Percentiles rank a stretch among this genome's conserved stretches.
phyloP scores from a whole-genome alignment of 2,888 invertebrate genomes.

The Eretmocerus hayati region DNA sequence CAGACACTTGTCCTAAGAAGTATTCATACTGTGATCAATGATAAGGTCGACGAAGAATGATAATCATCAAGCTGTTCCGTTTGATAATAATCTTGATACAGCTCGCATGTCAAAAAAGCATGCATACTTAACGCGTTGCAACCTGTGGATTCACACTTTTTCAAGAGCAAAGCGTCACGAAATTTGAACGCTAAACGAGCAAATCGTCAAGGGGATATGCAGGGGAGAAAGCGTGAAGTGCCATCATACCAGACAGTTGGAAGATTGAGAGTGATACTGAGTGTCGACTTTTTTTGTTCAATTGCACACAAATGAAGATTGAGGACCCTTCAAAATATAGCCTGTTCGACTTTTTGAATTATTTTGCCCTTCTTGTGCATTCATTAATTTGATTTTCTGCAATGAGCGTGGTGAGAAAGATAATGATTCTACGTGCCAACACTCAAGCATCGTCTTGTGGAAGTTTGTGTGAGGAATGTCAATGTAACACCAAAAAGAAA shows the following conservation, averaged over 20 bases:
- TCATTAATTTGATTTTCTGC: too few relatives aligned
- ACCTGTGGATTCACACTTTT: conserved; percentile 12
- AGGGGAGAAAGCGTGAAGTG: conserved; percentile 42
- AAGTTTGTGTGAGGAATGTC: conserved; percentile 33
- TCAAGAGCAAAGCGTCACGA: conserved; percentile 5
- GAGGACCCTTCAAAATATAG: too few relatives aligned
- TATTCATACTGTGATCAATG: too few relatives aligned
- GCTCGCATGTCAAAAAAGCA: background rate
- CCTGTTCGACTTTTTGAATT: too few relatives aligned
- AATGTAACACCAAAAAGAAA: conserved; percentile 45
- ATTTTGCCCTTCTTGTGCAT: too few relatives aligned
- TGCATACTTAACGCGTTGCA: conserved; percentile 8
- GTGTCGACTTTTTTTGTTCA: conserved; percentile 37
- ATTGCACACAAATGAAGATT: too few relatives aligned
- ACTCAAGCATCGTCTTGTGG: conserved; percentile 7
- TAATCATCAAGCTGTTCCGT: background rate
- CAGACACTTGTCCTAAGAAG: too few relatives aligned
- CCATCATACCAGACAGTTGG: conserved; percentile 46
- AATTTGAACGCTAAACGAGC: conserved; percentile 7
- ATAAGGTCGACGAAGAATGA: background rate
- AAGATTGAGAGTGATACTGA: conserved; percentile 42
- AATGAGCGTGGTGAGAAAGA: background rate
- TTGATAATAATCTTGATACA: background rate
- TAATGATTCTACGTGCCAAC: conserved; percentile 6
- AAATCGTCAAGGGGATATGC: conserved; percentile 17